phyloP scores from a whole-genome alignment of 2,888 invertebrate species.

The Cylindroiulus punctatus region DNA sequence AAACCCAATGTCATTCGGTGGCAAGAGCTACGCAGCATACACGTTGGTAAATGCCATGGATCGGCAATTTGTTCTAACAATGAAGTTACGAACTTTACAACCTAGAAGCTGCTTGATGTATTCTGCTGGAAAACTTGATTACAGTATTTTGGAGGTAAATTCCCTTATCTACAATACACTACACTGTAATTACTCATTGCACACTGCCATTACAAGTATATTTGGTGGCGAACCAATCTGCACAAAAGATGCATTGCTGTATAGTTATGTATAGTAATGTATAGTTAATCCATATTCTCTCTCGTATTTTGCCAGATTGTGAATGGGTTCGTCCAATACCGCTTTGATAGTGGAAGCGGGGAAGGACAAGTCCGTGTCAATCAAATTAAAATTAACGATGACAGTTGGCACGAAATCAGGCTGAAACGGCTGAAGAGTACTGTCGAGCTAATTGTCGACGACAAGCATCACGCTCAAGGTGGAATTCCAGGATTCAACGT shows the following conservation, averaged over 20 bases:
- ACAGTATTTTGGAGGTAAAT: constrained; percentile 82
- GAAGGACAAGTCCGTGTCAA: constrained; percentile 83
- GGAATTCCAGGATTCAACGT: constrained; percentile 82
- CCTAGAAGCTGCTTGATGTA: constrained; percentile 86
- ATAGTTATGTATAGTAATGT: no score
- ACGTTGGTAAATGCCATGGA: constrained; percentile 72
- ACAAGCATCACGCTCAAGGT: constrained; percentile 74
- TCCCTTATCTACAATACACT: background rate
- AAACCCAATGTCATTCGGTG: constrained; percentile 81
- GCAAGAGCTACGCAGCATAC: constrained; percentile 84
- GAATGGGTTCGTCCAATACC: constrained; percentile 87
- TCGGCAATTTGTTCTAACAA: constrained; percentile 79
- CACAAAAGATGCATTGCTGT: no score
- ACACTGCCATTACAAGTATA: no score
- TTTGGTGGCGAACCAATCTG: no score
- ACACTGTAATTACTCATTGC: background rate
- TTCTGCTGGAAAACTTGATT: constrained; percentile 86
- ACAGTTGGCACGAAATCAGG: constrained; percentile 81
- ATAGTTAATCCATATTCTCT: background rate
- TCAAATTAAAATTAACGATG: constrained; percentile 81
- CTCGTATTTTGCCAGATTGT: constrained; percentile 70
- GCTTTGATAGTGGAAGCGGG: constrained; percentile 92
- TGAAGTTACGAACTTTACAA: constrained; percentile 84
- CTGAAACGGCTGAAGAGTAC: constrained; percentile 84
- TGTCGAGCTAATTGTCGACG: constrained; percentile 82